Percentiles rank a stretch among this genome's conserved stretches.
These are phyloP conservation scores for Tryphoninae sp. DNA, from an alignment of 2,888 invertebrate genomes.

Conservation along the genomic window DNA sequence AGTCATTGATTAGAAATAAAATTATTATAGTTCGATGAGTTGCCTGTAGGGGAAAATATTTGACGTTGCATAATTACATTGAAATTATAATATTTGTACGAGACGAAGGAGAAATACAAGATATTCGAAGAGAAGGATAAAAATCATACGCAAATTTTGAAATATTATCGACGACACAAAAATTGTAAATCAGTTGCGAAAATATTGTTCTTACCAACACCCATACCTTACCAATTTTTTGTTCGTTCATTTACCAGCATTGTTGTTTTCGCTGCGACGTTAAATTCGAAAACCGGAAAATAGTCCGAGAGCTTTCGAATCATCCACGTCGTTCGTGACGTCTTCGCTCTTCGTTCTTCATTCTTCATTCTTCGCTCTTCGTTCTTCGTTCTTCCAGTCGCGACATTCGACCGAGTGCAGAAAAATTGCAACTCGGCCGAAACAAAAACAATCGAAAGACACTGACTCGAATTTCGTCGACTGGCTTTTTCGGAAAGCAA, in stretches of 20 bases:
- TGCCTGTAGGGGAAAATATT: not conserved
- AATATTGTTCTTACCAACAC: slow-evolving; percentile 45
- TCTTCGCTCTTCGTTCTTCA: slow-evolving; percentile 33
- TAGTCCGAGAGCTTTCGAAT: slow-evolving; percentile 50
- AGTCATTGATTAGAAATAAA: not conserved
- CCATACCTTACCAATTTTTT: slow-evolving; percentile 59
- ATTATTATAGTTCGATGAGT: not conserved
- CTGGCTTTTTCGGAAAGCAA: slow-evolving; percentile 40
- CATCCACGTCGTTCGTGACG: not conserved
- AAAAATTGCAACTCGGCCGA: slow-evolving; percentile 57
- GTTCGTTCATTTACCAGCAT: not conserved
- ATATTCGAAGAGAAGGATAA: slow-evolving; percentile 30
- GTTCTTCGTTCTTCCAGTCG: slow-evolving; percentile 4
- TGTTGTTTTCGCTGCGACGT: slow-evolving; percentile 33
- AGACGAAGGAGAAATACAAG: not conserved
- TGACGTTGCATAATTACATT: not conserved
- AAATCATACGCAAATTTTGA: slow-evolving; percentile 32
- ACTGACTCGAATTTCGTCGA: slow-evolving; percentile 59
- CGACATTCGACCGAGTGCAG: slow-evolving; percentile 51
- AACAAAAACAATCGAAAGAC: slow-evolving; percentile 32
- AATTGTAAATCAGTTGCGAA: slow-evolving; percentile 10
- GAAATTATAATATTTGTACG: not conserved
- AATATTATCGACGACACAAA: slow-evolving; percentile 19
- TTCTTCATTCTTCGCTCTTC: slow-evolving; percentile 4
- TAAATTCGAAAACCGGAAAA: slow-evolving; percentile 56